Percentiles rank a stretch among this genome's conserved stretches.
Evolutionary conservation across 23 tunicate genomes (phyloP).

Genomic region (Oikopleura dioica): DNA sequence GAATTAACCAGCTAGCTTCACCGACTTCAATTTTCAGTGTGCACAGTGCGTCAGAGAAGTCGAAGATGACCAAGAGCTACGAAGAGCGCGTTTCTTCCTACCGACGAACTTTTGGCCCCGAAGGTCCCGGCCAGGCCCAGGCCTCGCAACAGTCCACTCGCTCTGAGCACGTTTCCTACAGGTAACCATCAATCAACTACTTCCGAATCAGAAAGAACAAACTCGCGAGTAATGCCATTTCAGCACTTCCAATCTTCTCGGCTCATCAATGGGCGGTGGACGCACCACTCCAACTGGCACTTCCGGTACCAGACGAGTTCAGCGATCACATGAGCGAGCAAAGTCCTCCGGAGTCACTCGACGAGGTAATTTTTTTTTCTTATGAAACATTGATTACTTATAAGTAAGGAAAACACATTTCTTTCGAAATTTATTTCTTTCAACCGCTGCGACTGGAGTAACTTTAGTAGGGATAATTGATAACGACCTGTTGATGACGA

Average conservation of each 20-base stretch:
- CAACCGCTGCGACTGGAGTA: too few relatives aligned
- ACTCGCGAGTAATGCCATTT: not conserved
- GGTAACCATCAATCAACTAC: too few relatives aligned
- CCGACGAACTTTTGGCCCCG: constrained; percentile 61
- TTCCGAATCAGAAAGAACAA: not conserved
- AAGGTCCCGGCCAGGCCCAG: constrained; percentile 24
- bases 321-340: constrained; percentile 1
- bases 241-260: not conserved
- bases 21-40: constrained; percentile 6
- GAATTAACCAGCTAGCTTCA: too few relatives aligned
- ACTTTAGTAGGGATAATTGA: too few relatives aligned
- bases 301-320: not conserved
- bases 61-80: constrained; percentile 12
- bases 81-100: constrained; percentile 80
- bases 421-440: too few relatives aligned
- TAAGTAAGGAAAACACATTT: too few relatives aligned
- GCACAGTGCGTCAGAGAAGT: not conserved
- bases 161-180: constrained; percentile 13
- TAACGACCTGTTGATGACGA: too few relatives aligned
- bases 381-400: too few relatives aligned
- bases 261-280: not conserved
- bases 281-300: constrained; percentile 17
- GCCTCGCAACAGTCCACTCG: constrained; percentile 16
- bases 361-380: too few relatives aligned
- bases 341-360: constrained; percentile 12